These are phyloP conservation scores for Dryobotodes eremita DNA, from an alignment of 2,888 invertebrate species.

Conservation along the genomic window DNA sequence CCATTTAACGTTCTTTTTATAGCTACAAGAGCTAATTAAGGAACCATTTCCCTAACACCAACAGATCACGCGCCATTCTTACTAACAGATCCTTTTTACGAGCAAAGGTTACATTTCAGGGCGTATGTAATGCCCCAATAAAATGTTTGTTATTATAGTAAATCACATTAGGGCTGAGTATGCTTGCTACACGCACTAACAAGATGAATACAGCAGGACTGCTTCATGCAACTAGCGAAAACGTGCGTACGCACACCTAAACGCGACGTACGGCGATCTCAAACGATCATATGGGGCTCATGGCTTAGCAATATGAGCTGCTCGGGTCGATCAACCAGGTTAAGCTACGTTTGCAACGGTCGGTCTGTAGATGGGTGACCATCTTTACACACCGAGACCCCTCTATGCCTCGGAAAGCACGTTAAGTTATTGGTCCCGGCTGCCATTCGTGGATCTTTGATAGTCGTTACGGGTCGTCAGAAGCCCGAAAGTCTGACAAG, in stretches of 20 bases:
- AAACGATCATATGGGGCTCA: background rate
- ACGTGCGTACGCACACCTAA: background rate
- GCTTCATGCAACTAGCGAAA: background rate
- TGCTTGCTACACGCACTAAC: conserved; percentile 51
- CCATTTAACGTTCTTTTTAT: conserved; percentile 61
- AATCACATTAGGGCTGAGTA: conserved; percentile 78
- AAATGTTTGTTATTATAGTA: conserved; percentile 83
- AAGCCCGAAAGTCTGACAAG: background rate
- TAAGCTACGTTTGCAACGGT: background rate
- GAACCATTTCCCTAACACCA: conserved; percentile 64
- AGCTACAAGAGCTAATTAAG: conserved; percentile 66
- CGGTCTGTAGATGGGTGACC: background rate
- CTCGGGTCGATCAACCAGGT: fast-evolving
- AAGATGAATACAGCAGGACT: conserved; percentile 15
- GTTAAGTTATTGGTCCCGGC: background rate
- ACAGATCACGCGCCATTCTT: conserved; percentile 62
- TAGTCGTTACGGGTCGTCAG: background rate
- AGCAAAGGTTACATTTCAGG: conserved; percentile 69
- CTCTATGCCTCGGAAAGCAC: background rate
- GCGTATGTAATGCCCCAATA: conserved; percentile 78
- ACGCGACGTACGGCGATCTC: too few relatives aligned
- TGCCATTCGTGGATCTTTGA: background rate
- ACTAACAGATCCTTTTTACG: conserved; percentile 64
- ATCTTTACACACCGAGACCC: background rate
- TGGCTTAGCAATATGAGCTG: background rate